A percentile compares a stretch with the other conserved stretches of the same genome.
These are phyloP conservation scores for Lepidonotus clava DNA, from an alignment of 2,888 invertebrate species.

Conservation along the genomic window DNA sequence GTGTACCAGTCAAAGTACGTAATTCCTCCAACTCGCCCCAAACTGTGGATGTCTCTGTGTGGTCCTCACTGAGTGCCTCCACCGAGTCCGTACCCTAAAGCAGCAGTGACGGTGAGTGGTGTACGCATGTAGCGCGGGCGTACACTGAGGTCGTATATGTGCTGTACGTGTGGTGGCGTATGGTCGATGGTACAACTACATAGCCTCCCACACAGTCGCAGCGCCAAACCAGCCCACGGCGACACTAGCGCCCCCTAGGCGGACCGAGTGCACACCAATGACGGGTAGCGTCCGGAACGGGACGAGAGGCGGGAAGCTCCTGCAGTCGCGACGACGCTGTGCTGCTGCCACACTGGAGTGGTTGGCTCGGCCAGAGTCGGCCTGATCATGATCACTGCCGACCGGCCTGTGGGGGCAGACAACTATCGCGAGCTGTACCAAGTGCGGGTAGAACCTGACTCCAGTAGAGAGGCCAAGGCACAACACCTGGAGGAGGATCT, in stretches of 20 bases:
- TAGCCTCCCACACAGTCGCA: neutral
- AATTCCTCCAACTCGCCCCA: too few species aligned
- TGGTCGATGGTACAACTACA: neutral
- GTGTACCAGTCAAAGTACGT: neutral
- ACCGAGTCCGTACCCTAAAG: neutral
- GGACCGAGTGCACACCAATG: neutral
- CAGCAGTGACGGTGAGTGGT: neutral
- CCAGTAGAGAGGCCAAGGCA: too few species aligned
- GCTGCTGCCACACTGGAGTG: neutral
- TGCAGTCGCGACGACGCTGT: neutral
- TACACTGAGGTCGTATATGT: neutral
- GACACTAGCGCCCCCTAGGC: constrained; percentile 23
- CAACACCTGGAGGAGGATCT: neutral
- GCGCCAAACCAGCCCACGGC: neutral
- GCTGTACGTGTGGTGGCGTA: neutral
- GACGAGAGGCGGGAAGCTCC: neutral
- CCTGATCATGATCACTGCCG: constrained; percentile 25
- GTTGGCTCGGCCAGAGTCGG: neutral
- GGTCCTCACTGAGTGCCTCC: neutral
- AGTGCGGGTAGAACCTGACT: too few species aligned
- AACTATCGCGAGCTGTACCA: neutral
- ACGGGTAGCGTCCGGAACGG: neutral
- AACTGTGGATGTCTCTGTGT: neutral
- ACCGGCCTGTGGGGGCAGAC: too few species aligned
- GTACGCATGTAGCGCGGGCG: neutral